A percentile compares a stretch with the other conserved stretches of the same genome.
Conservation (phyloP, 1,140 invertebrate species). For the Penaeus indicus region DNA sequence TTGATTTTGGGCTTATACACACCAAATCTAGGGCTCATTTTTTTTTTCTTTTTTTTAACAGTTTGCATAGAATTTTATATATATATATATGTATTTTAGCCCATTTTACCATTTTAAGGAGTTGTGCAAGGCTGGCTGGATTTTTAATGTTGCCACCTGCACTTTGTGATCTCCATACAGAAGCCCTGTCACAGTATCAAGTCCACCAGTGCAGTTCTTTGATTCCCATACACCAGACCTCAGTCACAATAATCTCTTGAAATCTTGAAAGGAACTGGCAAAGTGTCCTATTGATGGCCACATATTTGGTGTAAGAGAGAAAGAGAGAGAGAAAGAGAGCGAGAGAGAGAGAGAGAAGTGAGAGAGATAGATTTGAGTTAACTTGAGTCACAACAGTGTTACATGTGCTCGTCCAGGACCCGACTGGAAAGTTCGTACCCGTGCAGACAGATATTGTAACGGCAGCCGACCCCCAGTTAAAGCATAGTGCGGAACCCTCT, state of each 20-base stretch:
- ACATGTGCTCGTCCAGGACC: slow-evolving; percentile 33
- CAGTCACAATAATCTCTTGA: too few species aligned
- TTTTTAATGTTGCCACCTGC: slow-evolving; percentile 45
- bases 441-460: background rate
- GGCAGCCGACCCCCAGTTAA: slow-evolving; percentile 1
- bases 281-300: too few species aligned
- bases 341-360: too few species aligned
- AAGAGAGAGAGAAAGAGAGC: too few species aligned
- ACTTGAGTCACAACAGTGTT: slow-evolving; percentile 57
- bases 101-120: slow-evolving; percentile 59
- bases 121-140: slow-evolving; percentile 55
- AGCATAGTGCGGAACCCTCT: background rate
- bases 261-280: too few species aligned
- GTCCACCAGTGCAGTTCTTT: too few species aligned
- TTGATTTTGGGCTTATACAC: slow-evolving; percentile 15
- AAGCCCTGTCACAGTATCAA: slow-evolving; percentile 6
- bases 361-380: background rate
- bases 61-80: slow-evolving; percentile 57
- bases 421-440: background rate
- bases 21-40: background rate
- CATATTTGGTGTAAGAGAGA: too few species aligned
- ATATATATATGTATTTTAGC: slow-evolving; percentile 59
- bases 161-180: slow-evolving; percentile 45
- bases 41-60: slow-evolving; percentile 22
- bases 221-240: too few species aligned